Evolutionary conservation across 2,888 invertebrate species (phyloP).

Genomic region (Tineola bisselliella): DNA sequence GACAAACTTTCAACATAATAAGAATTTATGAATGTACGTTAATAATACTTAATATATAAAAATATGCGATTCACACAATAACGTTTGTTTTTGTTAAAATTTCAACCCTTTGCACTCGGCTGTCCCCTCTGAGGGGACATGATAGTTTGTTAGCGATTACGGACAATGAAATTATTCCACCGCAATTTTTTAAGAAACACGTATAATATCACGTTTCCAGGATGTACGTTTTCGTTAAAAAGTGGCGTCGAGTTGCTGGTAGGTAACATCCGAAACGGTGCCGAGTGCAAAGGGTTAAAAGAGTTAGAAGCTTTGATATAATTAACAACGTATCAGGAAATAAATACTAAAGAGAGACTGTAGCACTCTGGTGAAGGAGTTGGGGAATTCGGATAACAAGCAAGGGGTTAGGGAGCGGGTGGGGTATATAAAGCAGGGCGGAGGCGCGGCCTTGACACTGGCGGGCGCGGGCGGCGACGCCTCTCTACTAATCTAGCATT

Average conservation of each 20-base stretch:
- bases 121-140: too few relatives aligned
- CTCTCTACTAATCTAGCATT: constrained; percentile 30
- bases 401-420: neutral
- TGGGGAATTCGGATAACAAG: neutral
- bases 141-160: too few relatives aligned
- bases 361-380: neutral
- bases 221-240: too few relatives aligned
- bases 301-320: neutral
- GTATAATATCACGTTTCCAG: too few relatives aligned
- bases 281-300: too few relatives aligned
- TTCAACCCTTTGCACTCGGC: too few relatives aligned
- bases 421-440: constrained; percentile 23
- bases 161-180: too few relatives aligned
- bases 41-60: neutral
- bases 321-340: neutral
- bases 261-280: too few relatives aligned
- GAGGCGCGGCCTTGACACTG: constrained; percentile 51
- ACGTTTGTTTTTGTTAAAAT: neutral
- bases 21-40: neutral
- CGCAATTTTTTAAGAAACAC: too few relatives aligned
- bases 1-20: neutral
- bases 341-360: neutral
- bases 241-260: too few relatives aligned
- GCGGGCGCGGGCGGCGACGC: constrained; percentile 20
- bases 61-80: neutral